Evolutionary conservation across 2,888 invertebrate genomes (phyloP), one percentile per base, ranked within the genome.

Genomic region (Nowickia ferox): DNA sequence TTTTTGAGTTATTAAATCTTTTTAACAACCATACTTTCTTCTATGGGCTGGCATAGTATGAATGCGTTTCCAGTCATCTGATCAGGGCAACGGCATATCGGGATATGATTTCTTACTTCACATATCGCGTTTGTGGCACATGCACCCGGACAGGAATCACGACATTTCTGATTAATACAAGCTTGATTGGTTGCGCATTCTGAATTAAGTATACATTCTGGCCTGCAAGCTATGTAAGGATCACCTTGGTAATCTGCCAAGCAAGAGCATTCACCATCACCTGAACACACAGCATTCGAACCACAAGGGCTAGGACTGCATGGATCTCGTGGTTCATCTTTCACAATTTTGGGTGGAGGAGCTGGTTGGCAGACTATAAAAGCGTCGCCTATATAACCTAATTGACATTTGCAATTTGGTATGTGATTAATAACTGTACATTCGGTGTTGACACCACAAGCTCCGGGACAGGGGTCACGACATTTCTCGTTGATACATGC

Each of bases 401-500:
- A 94, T 1, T 95, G 92, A 90, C 97, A 97, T 8, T 94, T 94
- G 90, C 97, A 97, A 71, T 95, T 94, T 1, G 97, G 96, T 81
- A 94, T 95, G 89, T 97, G 96, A 90, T 95, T 96, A 86, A 95
- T 94, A 9, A 96, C 96, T 55, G 91, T 91, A 89, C 96, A 95
- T 88, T 94, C 93, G 78, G 96, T 94, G 89, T 94, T 94, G 82
- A 95, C 89, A 63, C 96, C 96, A 89, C 96, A 97, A 9, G 96
- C 96, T 13, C 96, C 96, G 10, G 96, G 96, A 89, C 97, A 97
- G n/a, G 97, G 97, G 92, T 97, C 96, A 87, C 93, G 93, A 91
- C 97, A 97, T 91, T 94, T 96, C 89, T 96, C 95, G 88, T 95
- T 95, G 63, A 97, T 95, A 89, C 97, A 97, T 55, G 97, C 96